Evolutionary conservation across 2,797 vertebrate species (phyloP).

Genomic region (Eidolon dupreanum): DNA sequence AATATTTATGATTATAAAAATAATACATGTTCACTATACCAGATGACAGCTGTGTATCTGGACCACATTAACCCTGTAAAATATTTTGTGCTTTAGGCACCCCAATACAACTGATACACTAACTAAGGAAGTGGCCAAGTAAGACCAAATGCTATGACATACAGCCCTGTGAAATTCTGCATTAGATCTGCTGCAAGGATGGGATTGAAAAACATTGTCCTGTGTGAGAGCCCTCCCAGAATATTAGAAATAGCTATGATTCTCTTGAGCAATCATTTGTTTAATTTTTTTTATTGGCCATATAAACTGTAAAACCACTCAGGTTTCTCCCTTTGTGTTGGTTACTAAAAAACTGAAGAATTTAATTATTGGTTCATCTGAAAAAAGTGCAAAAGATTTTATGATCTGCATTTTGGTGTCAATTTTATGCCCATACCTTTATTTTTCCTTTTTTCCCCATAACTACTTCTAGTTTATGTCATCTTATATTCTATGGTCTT

Average conservation of each 20-base stretch:
- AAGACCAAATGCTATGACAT: not conserved
- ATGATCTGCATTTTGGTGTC: not conserved
- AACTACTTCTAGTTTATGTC: not conserved
- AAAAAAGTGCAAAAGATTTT: conserved; percentile 11
- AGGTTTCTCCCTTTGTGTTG: not conserved
- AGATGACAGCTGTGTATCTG: not conserved
- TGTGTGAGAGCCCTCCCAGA: not conserved
- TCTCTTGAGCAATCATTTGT: not conserved
- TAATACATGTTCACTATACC: not conserved
- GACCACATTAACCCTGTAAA: not conserved
- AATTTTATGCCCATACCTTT: not conserved
- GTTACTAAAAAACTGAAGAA: conserved; percentile 22
- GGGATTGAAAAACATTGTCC: not conserved
- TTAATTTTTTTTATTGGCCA: conserved; percentile 30
- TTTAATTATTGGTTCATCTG: not conserved
- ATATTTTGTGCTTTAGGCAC: not conserved
- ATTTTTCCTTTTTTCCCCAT: not conserved
- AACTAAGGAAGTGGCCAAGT: not conserved
- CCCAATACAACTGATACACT: not conserved
- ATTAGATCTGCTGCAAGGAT: not conserved
- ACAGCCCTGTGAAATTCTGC: not conserved
- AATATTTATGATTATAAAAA: conserved; percentile 10
- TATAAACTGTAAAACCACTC: not conserved
- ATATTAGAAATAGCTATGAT: not conserved
- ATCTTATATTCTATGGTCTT: not conserved